Percentiles rank a stretch among this genome's conserved stretches.
Evolutionary conservation across 1,140 invertebrate genomes (phyloP).

Genomic region (Tenebrio molitor): DNA sequence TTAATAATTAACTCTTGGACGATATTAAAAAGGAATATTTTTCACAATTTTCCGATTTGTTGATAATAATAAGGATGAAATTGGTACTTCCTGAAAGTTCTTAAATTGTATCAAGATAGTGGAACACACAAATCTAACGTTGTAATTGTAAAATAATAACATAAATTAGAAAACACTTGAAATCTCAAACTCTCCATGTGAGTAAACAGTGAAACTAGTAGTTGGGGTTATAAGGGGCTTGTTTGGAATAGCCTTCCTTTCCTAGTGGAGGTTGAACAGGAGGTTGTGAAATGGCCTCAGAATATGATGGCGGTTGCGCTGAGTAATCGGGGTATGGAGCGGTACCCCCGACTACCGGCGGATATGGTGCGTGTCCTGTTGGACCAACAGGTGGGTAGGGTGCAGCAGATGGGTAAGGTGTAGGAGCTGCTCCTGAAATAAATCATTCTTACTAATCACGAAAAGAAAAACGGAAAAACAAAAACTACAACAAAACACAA

Average conservation of each 20-base stretch:
- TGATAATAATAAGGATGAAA: too few species aligned
- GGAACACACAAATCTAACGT: too few species aligned
- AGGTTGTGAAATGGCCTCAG: conserved; percentile 13
- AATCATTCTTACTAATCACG: background rate
- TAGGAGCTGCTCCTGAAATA: conserved; percentile 14
- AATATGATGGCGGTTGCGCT: conserved; percentile 28
- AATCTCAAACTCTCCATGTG: background rate
- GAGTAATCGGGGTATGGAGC: conserved; percentile 6
- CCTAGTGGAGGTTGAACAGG: background rate
- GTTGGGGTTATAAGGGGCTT: conserved; percentile 39
- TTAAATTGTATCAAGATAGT: too few species aligned
- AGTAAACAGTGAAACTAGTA: conserved; percentile 19
- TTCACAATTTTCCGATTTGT: too few species aligned
- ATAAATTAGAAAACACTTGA: background rate
- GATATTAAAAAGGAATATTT: too few species aligned
- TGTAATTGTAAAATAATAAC: too few species aligned
- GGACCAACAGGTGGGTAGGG: conserved; percentile 8
- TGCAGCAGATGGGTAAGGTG: conserved; percentile 23
- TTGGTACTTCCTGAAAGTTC: too few species aligned
- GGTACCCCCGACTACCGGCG: background rate
- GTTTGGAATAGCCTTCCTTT: conserved; percentile 20
- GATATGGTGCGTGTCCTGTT: background rate
- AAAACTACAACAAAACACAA: background rate
- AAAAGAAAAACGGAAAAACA: background rate
- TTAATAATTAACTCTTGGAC: too few species aligned